These are phyloP conservation scores for Pocillopora damicornis DNA, from an alignment of 64 coral and sea anemone genomes.

Conservation along the genomic window DNA sequence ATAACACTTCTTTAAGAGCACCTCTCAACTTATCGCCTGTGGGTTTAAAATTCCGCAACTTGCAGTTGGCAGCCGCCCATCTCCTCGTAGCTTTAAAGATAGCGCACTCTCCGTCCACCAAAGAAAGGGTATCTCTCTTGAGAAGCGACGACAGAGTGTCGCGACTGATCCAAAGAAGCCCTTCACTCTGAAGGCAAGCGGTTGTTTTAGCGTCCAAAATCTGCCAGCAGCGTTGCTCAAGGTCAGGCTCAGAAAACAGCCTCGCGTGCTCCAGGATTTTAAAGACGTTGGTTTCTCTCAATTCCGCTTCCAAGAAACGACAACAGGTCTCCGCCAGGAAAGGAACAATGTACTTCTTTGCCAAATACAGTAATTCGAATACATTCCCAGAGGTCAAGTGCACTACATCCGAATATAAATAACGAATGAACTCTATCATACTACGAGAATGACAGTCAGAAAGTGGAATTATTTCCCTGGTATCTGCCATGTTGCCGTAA, in stretches of 20 bases:
- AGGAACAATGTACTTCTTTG: constrained; percentile 58
- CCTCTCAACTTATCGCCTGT: constrained; percentile 14
- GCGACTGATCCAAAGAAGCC: constrained; percentile 18
- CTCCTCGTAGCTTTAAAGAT: constrained; percentile 21
- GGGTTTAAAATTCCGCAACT: background rate
- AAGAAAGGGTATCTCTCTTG: constrained; percentile 14
- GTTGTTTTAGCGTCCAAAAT: constrained; percentile 14
- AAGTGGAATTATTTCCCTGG: constrained; percentile 39
- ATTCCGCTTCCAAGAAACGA: constrained; percentile 47
- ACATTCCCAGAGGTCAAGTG: constrained; percentile 49
- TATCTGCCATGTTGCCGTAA: constrained; percentile 50
- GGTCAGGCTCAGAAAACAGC: constrained; percentile 23
- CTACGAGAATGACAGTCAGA: constrained; percentile 36
- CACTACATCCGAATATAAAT: constrained; percentile 47
- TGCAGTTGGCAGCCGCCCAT: constrained; percentile 33
- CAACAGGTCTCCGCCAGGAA: constrained; percentile 35
- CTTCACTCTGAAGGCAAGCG: constrained; percentile 23
- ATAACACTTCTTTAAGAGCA: background rate
- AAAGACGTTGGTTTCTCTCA: constrained; percentile 46
- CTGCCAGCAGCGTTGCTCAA: constrained; percentile 46
- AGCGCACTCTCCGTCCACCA: constrained; percentile 31
- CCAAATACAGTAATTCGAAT: constrained; percentile 45
- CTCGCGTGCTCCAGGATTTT: constrained; percentile 45
- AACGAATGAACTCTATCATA: constrained; percentile 45
- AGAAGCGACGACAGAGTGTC: constrained; percentile 19